These are phyloP conservation scores for Musca vetustissima DNA, from an alignment of 1,140 invertebrate genomes.

Conservation along the genomic window DNA sequence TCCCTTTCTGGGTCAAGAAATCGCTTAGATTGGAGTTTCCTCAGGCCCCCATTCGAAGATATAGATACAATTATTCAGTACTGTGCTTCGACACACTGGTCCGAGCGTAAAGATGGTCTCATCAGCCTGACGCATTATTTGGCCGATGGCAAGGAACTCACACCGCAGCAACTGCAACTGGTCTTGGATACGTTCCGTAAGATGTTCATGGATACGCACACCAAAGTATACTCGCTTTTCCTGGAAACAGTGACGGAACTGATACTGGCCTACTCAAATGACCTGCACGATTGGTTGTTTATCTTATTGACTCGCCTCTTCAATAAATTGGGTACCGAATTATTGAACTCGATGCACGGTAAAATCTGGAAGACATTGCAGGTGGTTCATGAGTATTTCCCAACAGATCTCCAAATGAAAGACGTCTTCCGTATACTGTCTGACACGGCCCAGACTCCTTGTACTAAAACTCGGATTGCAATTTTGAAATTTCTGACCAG, in stretches of 20 bases:
- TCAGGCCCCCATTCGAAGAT: conserved; percentile 65
- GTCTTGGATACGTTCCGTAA: conserved; percentile 82
- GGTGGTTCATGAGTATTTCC: conserved; percentile 76
- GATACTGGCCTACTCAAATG: conserved; percentile 80
- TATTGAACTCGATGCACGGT: conserved; percentile 84
- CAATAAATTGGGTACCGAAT: conserved; percentile 86
- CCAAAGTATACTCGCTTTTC: conserved; percentile 92
- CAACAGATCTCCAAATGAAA: conserved; percentile 62
- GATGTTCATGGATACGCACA: conserved; percentile 98
- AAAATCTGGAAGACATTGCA: conserved; percentile 88
- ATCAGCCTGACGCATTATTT: conserved; percentile 67
- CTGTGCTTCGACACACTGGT: conserved; percentile 86
- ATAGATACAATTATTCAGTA: conserved; percentile 86
- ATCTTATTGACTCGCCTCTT: conserved; percentile 76
- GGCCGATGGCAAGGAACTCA: conserved; percentile 51
- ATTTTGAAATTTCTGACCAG: conserved; percentile 74
- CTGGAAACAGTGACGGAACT: conserved; percentile 89
- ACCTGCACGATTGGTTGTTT: conserved; percentile 90
- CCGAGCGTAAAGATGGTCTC: conserved; percentile 89
- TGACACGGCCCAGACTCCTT: conserved; percentile 89
- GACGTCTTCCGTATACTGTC: conserved; percentile 76
- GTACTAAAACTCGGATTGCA: conserved; percentile 78
- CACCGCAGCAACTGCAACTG: conserved; percentile 48
- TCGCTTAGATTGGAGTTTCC: conserved; percentile 64
- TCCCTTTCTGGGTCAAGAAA: conserved; percentile 81